Conservation (phyloP, 2,797 vertebrate species). For the Cetoscarus ocellatus region DNA sequence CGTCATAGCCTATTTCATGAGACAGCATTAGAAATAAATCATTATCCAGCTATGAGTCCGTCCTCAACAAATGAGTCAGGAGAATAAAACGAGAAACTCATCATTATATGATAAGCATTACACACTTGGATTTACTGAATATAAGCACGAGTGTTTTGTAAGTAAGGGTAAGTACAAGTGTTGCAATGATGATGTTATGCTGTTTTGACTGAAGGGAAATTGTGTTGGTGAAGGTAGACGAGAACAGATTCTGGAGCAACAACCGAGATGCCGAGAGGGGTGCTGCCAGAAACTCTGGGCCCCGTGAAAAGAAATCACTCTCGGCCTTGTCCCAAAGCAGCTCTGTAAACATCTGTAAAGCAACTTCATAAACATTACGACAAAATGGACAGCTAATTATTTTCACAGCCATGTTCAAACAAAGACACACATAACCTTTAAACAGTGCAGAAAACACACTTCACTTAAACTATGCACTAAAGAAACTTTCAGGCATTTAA, state of each 20-base stretch:
- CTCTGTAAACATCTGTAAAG: too few relatives aligned
- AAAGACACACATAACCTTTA: too few relatives aligned
- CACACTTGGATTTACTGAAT: constrained; percentile 10
- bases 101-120: background rate
- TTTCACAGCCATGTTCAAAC: too few relatives aligned
- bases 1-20: constrained; percentile 67
- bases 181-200: constrained; percentile 20
- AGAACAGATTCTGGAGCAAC: background rate
- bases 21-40: constrained; percentile 58
- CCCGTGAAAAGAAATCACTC: too few relatives aligned
- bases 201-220: constrained; percentile 19
- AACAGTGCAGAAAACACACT: too few relatives aligned
- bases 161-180: background rate
- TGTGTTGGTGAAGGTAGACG: background rate
- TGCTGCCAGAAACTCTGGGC: too few relatives aligned
- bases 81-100: constrained; percentile 37
- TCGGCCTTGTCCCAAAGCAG: too few relatives aligned
- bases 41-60: constrained; percentile 33
- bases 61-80: constrained; percentile 31
- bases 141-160: background rate
- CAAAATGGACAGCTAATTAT: too few relatives aligned
- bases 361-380: too few relatives aligned
- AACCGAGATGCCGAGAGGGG: too few relatives aligned
- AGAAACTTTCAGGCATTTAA: too few relatives aligned
- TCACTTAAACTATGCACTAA: too few relatives aligned